Evolutionary conservation across 2,888 invertebrate species (phyloP).

Genomic region (Pediacus dermestoides): DNA sequence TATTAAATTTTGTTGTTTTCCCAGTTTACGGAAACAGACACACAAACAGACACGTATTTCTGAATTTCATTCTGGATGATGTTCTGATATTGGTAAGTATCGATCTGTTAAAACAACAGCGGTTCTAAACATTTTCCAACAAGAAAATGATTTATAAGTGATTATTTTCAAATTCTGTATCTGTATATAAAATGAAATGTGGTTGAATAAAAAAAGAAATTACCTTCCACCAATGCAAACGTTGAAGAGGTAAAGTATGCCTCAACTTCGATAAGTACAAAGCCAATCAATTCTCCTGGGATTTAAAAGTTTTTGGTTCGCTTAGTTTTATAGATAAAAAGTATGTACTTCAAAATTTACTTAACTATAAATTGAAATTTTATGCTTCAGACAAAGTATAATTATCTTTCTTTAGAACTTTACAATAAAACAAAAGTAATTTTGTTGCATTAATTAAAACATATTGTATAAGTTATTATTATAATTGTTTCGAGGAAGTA

Average conservation of each 20-base stretch:
- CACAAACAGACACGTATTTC: too few species aligned
- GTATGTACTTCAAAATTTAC: slow-evolving; percentile 20
- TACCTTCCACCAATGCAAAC: slow-evolving; percentile 17
- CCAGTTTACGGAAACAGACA: too few species aligned
- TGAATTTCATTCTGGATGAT: too few species aligned
- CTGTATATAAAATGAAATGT: too few species aligned
- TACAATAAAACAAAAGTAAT: too few species aligned
- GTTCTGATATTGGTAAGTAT: too few species aligned
- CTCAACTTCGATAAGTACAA: slow-evolving; percentile 40
- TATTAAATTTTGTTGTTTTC: too few species aligned
- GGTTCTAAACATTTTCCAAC: neutral
- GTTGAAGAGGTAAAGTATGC: slow-evolving; percentile 36
- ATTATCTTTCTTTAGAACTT: slow-evolving; percentile 17
- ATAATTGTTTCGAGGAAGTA: too few species aligned
- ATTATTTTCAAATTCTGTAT: too few species aligned
- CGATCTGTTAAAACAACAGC: neutral
- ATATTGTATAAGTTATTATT: too few species aligned
- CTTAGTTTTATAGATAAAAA: slow-evolving; percentile 26
- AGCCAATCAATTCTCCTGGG: slow-evolving; percentile 43
- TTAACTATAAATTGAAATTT: slow-evolving; percentile 27
- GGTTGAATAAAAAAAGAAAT: slow-evolving; percentile 1
- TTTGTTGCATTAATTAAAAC: too few species aligned
- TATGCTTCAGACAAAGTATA: slow-evolving; percentile 18
- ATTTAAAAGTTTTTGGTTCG: slow-evolving; percentile 37
- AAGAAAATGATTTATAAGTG: neutral